Evolutionary conservation across 2,797 vertebrate species (phyloP).

Genomic region (Miichthys miiuy): DNA sequence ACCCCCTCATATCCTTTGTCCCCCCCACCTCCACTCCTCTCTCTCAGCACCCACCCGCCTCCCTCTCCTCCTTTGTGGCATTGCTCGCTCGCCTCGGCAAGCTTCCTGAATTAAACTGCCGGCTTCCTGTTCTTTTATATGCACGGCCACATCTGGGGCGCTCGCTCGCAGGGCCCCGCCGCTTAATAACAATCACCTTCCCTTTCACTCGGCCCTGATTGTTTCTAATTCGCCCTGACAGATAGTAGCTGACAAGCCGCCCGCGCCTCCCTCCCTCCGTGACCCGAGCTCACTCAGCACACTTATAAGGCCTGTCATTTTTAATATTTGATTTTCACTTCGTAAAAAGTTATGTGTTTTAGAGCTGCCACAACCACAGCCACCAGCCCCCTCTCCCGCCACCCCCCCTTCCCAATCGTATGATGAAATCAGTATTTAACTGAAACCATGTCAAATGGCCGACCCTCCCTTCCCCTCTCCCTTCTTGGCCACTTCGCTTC

Average conservation of each 20-base stretch:
- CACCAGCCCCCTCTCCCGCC: constrained; percentile 9
- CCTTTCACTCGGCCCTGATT: constrained; percentile 99
- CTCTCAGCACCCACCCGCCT: constrained; percentile 31
- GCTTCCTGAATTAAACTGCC: constrained; percentile 99
- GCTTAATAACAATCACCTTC: constrained; percentile 99
- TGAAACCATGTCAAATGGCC: constrained; percentile 82
- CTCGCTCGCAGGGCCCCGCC: constrained; percentile 95
- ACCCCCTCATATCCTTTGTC: constrained; percentile 58
- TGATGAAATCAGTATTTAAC: constrained; percentile 97
- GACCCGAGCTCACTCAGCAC: constrained; percentile 99
- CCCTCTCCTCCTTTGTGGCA: constrained; percentile 89
- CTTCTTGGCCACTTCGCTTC: constrained; percentile 58
- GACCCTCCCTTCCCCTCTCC: constrained; percentile 36
- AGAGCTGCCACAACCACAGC: constrained; percentile 83
- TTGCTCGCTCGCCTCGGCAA: constrained; percentile 80
- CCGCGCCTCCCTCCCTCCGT: constrained; percentile 98
- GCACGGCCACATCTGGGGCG: constrained; percentile 99
- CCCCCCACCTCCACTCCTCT: constrained; percentile 1
- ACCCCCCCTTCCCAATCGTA: constrained; percentile 59
- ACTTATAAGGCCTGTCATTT: constrained; percentile 99
- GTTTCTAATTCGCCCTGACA: constrained; percentile 99
- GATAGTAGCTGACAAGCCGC: constrained; percentile 99
- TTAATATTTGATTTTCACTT: constrained; percentile 99
- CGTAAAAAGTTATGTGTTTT: constrained; percentile 99
- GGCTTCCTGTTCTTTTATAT: constrained; percentile 99